These are phyloP conservation scores for Nipponia nippon DNA, from an alignment of 2,113 vertebrate genomes.

Conservation along the genomic window DNA sequence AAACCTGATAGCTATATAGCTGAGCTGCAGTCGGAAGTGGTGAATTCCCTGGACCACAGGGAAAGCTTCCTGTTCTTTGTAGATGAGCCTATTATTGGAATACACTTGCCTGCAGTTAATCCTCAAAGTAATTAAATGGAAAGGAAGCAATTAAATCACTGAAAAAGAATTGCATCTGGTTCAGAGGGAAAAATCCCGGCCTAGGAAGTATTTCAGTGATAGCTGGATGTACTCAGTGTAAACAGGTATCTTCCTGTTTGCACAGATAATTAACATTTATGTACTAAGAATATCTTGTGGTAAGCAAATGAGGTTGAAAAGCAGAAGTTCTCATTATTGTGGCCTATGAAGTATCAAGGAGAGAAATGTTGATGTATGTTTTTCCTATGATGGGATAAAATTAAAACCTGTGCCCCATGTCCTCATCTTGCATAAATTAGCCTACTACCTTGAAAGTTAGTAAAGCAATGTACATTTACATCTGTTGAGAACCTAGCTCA, in stretches of 20 bases:
- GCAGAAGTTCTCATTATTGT: not conserved
- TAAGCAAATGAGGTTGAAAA: constrained; percentile 15
- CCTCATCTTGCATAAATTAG: not conserved
- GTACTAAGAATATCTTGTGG: not conserved
- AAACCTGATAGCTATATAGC: constrained; percentile 62
- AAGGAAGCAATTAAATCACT: constrained; percentile 77
- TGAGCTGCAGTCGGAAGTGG: constrained; percentile 65
- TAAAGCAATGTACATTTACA: not conserved
- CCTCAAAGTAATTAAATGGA: constrained; percentile 78
- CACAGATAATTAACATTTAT: constrained; percentile 1
- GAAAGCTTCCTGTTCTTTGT: constrained; percentile 77
- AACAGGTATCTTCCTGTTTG: constrained; percentile 52
- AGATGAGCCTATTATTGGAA: constrained; percentile 78
- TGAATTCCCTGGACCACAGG: constrained; percentile 63
- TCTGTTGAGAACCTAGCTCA: not conserved
- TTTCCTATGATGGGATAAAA: not conserved
- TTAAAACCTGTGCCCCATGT: not conserved
- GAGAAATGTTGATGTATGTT: not conserved
- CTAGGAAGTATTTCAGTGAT: constrained; percentile 52
- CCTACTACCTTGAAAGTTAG: not conserved
- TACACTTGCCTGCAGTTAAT: constrained; percentile 78
- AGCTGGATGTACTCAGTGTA: not conserved
- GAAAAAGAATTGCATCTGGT: constrained; percentile 64
- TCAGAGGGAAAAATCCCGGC: constrained; percentile 53
- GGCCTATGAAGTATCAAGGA: not conserved